A percentile compares a stretch with the other conserved stretches of the same genome.
phyloP scores from a whole-genome alignment of 1,140 invertebrate genomes.

The Eulimnadia texana region DNA sequence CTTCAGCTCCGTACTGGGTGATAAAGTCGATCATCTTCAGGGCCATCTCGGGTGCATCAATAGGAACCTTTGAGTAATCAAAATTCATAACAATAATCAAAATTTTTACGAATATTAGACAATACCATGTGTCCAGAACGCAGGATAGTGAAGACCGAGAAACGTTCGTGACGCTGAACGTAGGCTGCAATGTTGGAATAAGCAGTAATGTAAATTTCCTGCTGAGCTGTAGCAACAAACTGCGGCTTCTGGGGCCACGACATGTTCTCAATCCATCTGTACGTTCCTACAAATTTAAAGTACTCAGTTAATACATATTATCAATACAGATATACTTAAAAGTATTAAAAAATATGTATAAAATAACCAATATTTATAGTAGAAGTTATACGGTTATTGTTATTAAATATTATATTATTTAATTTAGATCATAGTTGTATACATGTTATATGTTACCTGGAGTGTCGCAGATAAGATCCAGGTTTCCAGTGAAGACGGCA shows the following conservation, averaged over 20 bases:
- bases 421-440: background rate
- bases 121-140: background rate
- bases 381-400: background rate
- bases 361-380: background rate
- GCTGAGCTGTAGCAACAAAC: background rate
- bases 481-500: background rate
- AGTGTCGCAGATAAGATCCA: background rate
- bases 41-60: background rate
- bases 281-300: background rate
- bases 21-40: background rate
- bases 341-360: no score
- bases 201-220: background rate
- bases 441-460: background rate
- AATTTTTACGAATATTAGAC: background rate
- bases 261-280: background rate
- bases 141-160: background rate
- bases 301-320: background rate
- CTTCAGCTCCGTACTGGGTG: background rate
- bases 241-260: background rate
- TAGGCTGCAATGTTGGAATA: background rate
- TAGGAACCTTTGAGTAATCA: background rate
- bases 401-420: background rate
- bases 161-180: background rate
- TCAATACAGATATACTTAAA: no score
- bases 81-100: background rate